These are phyloP conservation scores for Sebastes kiyomatsui DNA, from an alignment of 2,797 vertebrate species.

Conservation along the genomic window DNA sequence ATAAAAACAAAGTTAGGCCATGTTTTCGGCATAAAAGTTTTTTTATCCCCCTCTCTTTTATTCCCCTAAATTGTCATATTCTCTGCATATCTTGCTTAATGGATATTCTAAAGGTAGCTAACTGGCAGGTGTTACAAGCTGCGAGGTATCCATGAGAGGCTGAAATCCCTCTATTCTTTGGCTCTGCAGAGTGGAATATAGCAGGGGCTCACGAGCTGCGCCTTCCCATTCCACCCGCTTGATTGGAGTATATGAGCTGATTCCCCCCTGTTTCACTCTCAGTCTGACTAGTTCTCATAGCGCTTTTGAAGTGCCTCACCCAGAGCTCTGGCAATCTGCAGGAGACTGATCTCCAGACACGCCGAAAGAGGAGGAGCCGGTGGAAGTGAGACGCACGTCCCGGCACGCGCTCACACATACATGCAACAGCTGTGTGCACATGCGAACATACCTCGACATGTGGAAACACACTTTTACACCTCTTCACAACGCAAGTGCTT, in stretches of 20 bases:
- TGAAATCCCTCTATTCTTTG: constrained; percentile 36
- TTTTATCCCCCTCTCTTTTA: background rate
- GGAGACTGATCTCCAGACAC: constrained; percentile 60
- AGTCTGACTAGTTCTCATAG: constrained; percentile 55
- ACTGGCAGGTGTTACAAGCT: constrained; percentile 34
- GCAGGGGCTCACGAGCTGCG: constrained; percentile 27
- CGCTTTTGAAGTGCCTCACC: constrained; percentile 70
- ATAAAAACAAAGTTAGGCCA: constrained; percentile 9
- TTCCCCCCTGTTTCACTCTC: constrained; percentile 59
- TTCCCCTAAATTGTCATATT: constrained; percentile 29
- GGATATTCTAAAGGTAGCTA: constrained; percentile 19
- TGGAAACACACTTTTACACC: background rate
- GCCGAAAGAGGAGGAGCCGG: constrained; percentile 31
- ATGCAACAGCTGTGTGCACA: background rate
- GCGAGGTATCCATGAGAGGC: constrained; percentile 18
- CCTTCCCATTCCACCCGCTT: constrained; percentile 53
- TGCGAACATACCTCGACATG: background rate
- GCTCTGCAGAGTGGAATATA: constrained; percentile 30
- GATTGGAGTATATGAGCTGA: constrained; percentile 67
- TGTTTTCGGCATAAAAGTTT: background rate
- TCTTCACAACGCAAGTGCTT: background rate
- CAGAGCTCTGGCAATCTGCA: constrained; percentile 56
- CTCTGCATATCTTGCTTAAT: constrained; percentile 22
- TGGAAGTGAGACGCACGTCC: background rate
- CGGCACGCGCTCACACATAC: background rate